phyloP scores from a whole-genome alignment of 2,797 vertebrate genomes.

The Sitta carolinensis region DNA sequence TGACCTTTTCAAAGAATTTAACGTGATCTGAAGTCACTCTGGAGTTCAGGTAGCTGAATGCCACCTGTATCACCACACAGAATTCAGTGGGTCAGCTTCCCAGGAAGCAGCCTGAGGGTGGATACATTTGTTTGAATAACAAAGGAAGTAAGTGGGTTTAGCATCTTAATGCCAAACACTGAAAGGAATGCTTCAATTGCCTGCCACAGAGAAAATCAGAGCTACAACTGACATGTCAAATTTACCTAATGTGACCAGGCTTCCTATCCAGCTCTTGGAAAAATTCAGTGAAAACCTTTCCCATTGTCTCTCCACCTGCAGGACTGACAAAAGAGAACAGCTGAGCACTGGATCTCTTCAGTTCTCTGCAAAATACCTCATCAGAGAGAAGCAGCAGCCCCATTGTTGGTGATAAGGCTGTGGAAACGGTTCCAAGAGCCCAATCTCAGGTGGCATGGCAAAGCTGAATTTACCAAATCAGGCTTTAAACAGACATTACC shows the following conservation, averaged over 20 bases:
- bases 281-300: background rate
- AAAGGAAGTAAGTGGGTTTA: background rate
- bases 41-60: background rate
- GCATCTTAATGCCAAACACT: background rate
- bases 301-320: background rate
- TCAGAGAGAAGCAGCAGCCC: background rate
- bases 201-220: background rate
- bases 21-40: background rate
- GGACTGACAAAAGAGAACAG: background rate
- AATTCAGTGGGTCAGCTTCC: background rate
- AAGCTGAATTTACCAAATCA: background rate
- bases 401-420: background rate
- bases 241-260: background rate
- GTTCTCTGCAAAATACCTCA: background rate
- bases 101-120: background rate
- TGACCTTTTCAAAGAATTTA: background rate
- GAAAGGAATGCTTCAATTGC: background rate
- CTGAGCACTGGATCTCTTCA: background rate
- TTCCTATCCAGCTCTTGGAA: background rate
- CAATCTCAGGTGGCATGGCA: background rate
- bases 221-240: fast-evolving
- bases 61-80: background rate
- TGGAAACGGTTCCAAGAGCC: background rate
- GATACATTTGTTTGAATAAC: background rate
- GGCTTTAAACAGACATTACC: background rate